A percentile compares a stretch with the other conserved stretches of the same genome.
phyloP scores from a whole-genome alignment of 1,140 invertebrate genomes.

The Samia ricini region DNA sequence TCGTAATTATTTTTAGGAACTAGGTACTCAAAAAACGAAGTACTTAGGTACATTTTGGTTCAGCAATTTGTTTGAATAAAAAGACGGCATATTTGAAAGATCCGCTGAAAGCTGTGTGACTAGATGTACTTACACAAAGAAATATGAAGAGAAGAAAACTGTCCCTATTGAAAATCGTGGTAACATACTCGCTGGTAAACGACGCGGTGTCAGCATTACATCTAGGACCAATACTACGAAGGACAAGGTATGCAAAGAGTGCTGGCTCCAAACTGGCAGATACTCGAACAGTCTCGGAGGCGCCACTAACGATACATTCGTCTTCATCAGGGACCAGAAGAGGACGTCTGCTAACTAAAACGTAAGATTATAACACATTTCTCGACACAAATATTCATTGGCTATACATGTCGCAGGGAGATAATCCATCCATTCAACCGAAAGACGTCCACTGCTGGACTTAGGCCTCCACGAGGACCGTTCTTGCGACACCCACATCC shows the following conservation, averaged over 20 bases:
- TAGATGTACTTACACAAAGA: conserved; percentile 37
- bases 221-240: conserved; percentile 31
- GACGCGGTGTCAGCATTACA: conserved; percentile 33
- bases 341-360: conserved; percentile 39
- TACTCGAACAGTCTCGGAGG: conserved; percentile 35
- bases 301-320: conserved; percentile 29
- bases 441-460: too few relatives aligned
- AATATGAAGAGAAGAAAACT: conserved; percentile 27
- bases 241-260: conserved; percentile 42
- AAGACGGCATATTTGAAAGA: too few relatives aligned
- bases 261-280: conserved; percentile 38
- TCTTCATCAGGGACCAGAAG: conserved; percentile 39
- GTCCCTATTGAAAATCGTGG: conserved; percentile 14
- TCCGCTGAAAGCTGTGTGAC: too few relatives aligned
- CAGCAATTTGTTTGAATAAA: too few relatives aligned
- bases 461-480: too few relatives aligned
- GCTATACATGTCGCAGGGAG: too few relatives aligned
- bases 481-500: too few relatives aligned
- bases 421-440: too few relatives aligned
- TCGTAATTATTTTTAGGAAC: too few relatives aligned
- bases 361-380: not conserved
- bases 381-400: too few relatives aligned
- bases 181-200: conserved; percentile 26
- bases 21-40: too few relatives aligned
- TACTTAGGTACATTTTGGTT: too few relatives aligned